phyloP scores from a whole-genome alignment of 1,140 invertebrate genomes.

The Laupala kohalensis region DNA sequence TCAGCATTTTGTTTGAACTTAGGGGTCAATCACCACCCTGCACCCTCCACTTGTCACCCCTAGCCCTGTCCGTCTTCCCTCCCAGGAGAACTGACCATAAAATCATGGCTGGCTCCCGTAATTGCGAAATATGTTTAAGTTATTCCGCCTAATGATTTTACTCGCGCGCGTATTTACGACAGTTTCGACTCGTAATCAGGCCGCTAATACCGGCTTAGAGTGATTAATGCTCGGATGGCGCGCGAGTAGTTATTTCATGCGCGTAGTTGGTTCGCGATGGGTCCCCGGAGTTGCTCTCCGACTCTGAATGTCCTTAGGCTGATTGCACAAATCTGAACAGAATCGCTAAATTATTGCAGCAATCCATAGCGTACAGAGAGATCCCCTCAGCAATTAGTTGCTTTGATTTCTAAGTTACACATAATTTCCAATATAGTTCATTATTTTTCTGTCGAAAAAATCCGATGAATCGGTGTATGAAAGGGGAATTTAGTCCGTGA shows the following conservation, averaged over 20 bases:
- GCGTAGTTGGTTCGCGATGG: neutral
- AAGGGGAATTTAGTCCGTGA: no score
- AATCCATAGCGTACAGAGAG: neutral
- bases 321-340: neutral
- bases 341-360: neutral
- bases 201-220: neutral
- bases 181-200: neutral
- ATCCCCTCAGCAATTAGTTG: neutral
- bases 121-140: neutral
- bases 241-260: neutral
- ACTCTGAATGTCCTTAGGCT: neutral
- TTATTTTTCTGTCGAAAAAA: no score
- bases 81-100: neutral
- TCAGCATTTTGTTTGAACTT: no score
- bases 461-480: no score
- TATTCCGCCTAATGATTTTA: neutral
- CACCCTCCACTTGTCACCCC: neutral
- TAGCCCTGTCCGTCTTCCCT: no score
- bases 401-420: neutral
- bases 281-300: neutral
- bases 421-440: neutral
- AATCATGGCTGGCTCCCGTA: neutral
- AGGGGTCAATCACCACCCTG: neutral
- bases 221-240: neutral
- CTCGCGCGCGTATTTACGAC: neutral